phyloP scores from a whole-genome alignment of 2,888 invertebrate species.

The Colletes collaris region DNA sequence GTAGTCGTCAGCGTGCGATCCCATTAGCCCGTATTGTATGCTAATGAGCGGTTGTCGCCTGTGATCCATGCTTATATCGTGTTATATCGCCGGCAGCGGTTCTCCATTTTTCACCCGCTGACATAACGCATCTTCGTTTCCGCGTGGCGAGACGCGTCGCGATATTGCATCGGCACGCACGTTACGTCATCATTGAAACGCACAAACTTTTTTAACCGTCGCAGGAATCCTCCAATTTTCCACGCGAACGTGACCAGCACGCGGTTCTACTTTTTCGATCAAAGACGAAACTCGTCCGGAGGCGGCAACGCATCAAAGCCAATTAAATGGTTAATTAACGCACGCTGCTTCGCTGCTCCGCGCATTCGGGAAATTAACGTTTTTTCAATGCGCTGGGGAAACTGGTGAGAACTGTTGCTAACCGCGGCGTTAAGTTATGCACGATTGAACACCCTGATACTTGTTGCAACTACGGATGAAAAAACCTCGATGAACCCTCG shows the following conservation, averaged over 20 bases:
- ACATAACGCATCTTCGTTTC: conserved; percentile 29
- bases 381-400: conserved; percentile 4
- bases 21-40: conserved; percentile 81
- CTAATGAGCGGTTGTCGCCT: conserved; percentile 79
- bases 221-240: neutral
- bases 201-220: too few species aligned
- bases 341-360: neutral
- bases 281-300: neutral
- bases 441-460: conserved; percentile 52
- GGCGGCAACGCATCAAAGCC: conserved; percentile 19
- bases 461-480: conserved; percentile 18
- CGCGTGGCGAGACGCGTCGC: neutral
- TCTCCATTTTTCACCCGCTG: conserved; percentile 63
- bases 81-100: conserved; percentile 71
- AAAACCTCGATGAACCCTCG: conserved; percentile 19
- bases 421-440: conserved; percentile 34
- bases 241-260: neutral
- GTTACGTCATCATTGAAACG: neutral
- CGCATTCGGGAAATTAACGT: conserved; percentile 21
- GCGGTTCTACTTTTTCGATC: neutral
- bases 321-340: conserved; percentile 50
- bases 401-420: conserved; percentile 39
- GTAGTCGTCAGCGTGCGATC: conserved; percentile 79
- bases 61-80: conserved; percentile 76
- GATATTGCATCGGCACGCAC: neutral